Percentiles rank a stretch among this genome's conserved stretches.
Conservation (phyloP, 2,888 invertebrate species). For the Chymomyza caudatula region DNA sequence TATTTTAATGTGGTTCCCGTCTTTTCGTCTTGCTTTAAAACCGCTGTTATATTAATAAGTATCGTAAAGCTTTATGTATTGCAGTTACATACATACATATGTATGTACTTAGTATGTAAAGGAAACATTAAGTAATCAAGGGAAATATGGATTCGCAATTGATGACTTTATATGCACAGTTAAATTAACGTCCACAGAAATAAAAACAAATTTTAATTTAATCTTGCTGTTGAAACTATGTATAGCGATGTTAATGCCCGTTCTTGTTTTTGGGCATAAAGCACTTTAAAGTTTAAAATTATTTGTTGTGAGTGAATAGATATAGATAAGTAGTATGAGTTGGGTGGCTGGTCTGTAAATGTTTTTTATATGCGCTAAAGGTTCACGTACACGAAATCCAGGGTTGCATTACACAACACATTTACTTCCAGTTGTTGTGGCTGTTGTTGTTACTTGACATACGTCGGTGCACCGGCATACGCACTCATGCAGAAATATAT, state of each 20-base stretch:
- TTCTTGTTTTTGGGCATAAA: not conserved
- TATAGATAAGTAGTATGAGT: slow-evolving; percentile 15
- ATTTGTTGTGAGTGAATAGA: not conserved
- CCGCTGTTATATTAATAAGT: no score
- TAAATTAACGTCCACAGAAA: no score
- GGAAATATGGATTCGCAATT: not conserved
- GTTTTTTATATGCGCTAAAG: slow-evolving; percentile 71
- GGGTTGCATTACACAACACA: slow-evolving; percentile 77
- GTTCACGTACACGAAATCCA: slow-evolving; percentile 75
- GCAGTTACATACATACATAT: no score
- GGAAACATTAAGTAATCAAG: not conserved
- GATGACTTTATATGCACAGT: no score
- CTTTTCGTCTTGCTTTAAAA: no score
- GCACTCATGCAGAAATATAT: slow-evolving; percentile 35
- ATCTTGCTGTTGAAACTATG: not conserved
- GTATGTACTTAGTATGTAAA: no score
- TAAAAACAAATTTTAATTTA: no score
- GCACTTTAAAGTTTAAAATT: slow-evolving; percentile 4
- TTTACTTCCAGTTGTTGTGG: slow-evolving; percentile 23
- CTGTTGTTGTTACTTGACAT: slow-evolving; percentile 40
- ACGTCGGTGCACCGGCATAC: slow-evolving; percentile 62
- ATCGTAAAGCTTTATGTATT: no score
- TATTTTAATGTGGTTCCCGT: no score
- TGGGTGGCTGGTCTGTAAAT: slow-evolving; percentile 37
- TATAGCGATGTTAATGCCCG: not conserved